These are phyloP conservation scores for Conus betulinus DNA, from an alignment of 1,140 invertebrate genomes.

Conservation along the genomic window DNA sequence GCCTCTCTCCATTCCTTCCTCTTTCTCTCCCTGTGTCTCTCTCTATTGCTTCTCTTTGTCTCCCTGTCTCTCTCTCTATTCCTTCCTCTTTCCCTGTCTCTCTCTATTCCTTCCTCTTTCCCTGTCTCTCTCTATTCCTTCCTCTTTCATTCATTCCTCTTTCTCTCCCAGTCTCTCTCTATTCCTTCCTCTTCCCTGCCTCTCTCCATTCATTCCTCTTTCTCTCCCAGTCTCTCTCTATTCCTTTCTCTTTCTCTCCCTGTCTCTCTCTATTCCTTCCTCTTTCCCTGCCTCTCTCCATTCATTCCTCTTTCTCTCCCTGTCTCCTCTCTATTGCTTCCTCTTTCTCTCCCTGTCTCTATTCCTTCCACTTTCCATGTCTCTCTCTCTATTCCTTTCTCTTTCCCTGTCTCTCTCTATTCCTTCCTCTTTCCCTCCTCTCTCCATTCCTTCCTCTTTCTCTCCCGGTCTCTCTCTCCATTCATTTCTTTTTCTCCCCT, in stretches of 20 bases:
- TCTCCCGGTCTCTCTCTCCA: background rate
- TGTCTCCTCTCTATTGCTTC: background rate
- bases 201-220: background rate
- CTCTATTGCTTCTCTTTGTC: background rate
- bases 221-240: background rate
- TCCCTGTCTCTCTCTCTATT: background rate
- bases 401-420: too few relatives aligned
- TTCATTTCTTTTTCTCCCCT: background rate
- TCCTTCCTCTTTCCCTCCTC: background rate
- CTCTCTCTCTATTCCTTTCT: background rate
- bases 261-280: background rate
- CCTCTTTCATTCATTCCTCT: background rate
- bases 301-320: background rate
- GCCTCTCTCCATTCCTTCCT: background rate
- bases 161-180: background rate
- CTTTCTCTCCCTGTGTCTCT: background rate
- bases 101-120: background rate
- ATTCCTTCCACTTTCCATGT: background rate
- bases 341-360: background rate
- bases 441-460: background rate
- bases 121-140: background rate
- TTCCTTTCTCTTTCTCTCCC: background rate
- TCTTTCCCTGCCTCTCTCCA: background rate
- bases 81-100: too few relatives aligned
- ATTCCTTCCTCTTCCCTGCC: background rate